These are phyloP conservation scores for Drosophila borborema DNA, from an alignment of 2,888 invertebrate species.

Conservation along the genomic window DNA sequence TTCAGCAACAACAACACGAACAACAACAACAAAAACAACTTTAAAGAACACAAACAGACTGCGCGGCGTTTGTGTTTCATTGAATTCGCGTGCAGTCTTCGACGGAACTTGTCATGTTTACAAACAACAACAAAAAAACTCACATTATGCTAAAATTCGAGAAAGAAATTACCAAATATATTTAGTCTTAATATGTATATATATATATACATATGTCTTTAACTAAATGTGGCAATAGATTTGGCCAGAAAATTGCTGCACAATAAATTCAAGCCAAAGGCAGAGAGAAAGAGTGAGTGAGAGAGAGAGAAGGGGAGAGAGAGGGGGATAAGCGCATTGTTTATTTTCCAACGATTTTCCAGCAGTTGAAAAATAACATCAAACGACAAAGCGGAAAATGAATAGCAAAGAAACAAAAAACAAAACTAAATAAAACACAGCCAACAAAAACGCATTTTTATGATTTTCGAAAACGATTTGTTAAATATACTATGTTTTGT, in stretches of 20 bases:
- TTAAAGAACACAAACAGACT: constrained; percentile 70
- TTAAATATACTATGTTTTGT: constrained; percentile 38
- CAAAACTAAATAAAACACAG: constrained; percentile 20
- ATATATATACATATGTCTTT: constrained; percentile 28
- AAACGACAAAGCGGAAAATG: constrained; percentile 71
- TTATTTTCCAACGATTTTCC: constrained; percentile 67
- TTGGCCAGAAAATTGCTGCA: constrained; percentile 57
- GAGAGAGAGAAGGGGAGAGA: no score
- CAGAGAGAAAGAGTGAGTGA: neutral
- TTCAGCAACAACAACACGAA: constrained; percentile 55
- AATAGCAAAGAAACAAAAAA: constrained; percentile 18
- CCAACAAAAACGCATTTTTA: constrained; percentile 66
- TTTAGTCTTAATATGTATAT: constrained; percentile 14
- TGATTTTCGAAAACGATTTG: constrained; percentile 56
- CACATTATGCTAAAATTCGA: constrained; percentile 59
- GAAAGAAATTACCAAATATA: constrained; percentile 37
- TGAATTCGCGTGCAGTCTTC: constrained; percentile 58
- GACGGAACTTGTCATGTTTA: constrained; percentile 79
- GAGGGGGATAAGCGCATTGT: constrained; percentile 52
- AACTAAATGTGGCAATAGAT: constrained; percentile 57
- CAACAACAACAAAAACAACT: constrained; percentile 36
- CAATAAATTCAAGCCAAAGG: constrained; percentile 52
- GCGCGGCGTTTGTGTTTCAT: constrained; percentile 69
- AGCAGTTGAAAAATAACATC: constrained; percentile 70
- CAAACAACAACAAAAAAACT: constrained; percentile 53